A percentile compares a stretch with the other conserved stretches of the same genome.
These are phyloP conservation scores for Yponomeuta cagnagella DNA, from an alignment of 2,888 invertebrate genomes.

Conservation along the genomic window DNA sequence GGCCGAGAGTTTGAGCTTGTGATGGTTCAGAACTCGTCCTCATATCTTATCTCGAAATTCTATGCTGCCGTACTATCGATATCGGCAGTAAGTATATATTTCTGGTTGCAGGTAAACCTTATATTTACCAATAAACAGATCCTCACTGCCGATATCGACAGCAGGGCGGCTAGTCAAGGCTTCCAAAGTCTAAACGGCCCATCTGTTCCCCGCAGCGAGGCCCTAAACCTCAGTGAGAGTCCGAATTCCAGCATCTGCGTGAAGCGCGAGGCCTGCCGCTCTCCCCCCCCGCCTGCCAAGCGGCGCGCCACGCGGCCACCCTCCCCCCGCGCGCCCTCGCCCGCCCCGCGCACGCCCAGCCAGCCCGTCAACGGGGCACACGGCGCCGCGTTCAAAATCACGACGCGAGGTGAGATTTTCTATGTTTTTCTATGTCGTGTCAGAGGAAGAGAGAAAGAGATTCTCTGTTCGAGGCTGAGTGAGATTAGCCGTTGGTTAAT, in stretches of 20 bases:
- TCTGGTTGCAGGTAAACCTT: too few relatives aligned
- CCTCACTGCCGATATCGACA: too few relatives aligned
- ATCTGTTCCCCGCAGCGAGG: constrained; percentile 77
- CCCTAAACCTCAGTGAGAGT: constrained; percentile 86
- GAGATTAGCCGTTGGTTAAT: too few relatives aligned
- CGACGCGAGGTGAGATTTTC: constrained; percentile 81
- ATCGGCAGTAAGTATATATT: too few relatives aligned
- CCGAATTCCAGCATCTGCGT: constrained; percentile 55
- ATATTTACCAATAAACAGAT: too few relatives aligned
- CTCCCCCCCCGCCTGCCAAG: constrained; percentile 80
- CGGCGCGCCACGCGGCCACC: constrained; percentile 56
- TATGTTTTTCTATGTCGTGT: too few relatives aligned
- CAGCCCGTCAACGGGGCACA: constrained; percentile 43
- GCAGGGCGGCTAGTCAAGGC: background rate
- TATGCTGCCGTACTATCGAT: too few relatives aligned
- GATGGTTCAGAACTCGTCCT: too few relatives aligned
- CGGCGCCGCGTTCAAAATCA: constrained; percentile 90
- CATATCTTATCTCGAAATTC: too few relatives aligned
- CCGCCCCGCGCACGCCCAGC: constrained; percentile 26
- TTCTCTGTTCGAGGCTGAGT: too few relatives aligned
- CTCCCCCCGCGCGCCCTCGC: constrained; percentile 42
- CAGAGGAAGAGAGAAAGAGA: too few relatives aligned
- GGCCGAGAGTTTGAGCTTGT: too few relatives aligned
- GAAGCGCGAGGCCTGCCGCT: constrained; percentile 67
- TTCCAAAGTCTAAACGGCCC: constrained; percentile 10